Evolutionary conservation across 2,888 invertebrate species (phyloP).

Genomic region (Hypercompe scribonia): DNA sequence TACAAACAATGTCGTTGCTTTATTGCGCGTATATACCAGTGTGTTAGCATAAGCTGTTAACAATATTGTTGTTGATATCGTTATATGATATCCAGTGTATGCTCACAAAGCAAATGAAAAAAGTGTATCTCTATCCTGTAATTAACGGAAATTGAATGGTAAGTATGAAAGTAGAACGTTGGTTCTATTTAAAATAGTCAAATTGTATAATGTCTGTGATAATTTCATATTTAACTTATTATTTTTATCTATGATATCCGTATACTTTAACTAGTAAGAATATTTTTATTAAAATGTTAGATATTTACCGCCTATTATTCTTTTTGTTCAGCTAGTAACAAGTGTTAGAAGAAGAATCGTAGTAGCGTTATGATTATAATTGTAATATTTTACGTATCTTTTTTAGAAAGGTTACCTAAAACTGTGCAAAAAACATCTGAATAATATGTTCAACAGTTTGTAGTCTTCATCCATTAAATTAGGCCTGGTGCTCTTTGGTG

Average conservation of each 20-base stretch:
- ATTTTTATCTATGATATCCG: not conserved
- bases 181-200: not conserved
- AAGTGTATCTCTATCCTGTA: constrained; percentile 17
- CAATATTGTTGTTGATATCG: constrained; percentile 40
- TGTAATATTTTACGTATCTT: not conserved
- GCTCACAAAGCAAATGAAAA: constrained; percentile 30
- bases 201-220: not conserved
- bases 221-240: not conserved
- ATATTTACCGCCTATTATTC: not conserved
- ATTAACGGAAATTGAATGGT: constrained; percentile 25
- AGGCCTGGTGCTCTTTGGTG: not conserved
- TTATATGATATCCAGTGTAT: constrained; percentile 16
- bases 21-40: constrained; percentile 28
- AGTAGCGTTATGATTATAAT: not conserved
- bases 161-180: constrained; percentile 28
- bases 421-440: not conserved
- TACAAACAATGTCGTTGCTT: constrained; percentile 14
- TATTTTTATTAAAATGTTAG: not conserved
- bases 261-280: not conserved
- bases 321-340: not conserved
- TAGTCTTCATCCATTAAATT: not conserved
- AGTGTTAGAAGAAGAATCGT: not conserved
- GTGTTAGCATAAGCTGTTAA: constrained; percentile 46
- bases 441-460: too few relatives aligned
- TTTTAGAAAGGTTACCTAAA: not conserved